Evolutionary conservation across 2,888 invertebrate genomes (phyloP).

Genomic region (Rhagium mordax): DNA sequence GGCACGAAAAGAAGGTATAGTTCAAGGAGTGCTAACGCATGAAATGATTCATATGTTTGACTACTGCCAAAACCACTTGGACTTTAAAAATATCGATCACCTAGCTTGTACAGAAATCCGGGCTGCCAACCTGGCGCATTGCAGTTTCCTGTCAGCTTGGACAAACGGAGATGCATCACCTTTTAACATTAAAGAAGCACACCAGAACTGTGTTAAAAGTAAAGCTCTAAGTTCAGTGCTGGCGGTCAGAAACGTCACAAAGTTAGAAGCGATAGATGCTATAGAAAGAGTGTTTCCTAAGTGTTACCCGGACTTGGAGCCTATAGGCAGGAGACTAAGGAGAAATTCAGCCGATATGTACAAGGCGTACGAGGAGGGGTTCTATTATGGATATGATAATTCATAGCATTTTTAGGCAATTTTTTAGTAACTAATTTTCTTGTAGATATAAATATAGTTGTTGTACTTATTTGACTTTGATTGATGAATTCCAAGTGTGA

Average conservation of each 20-base stretch:
- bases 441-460: background rate
- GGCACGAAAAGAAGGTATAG: slow-evolving; percentile 77
- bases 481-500: too few species aligned
- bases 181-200: slow-evolving; percentile 81
- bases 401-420: background rate
- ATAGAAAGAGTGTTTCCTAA: slow-evolving; percentile 91
- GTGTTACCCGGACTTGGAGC: slow-evolving; percentile 94
- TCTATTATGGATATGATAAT: slow-evolving; percentile 83
- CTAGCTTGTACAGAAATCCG: slow-evolving; percentile 96
- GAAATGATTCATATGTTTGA: slow-evolving; percentile 99
- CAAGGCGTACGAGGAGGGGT: slow-evolving; percentile 83
- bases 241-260: slow-evolving; percentile 83
- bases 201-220: slow-evolving; percentile 91
- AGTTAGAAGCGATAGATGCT: slow-evolving; percentile 80
- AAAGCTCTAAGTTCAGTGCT: slow-evolving; percentile 90
- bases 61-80: slow-evolving; percentile 89
- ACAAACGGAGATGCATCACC: slow-evolving; percentile 83
- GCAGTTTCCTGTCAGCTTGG: slow-evolving; percentile 88
- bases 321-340: slow-evolving; percentile 83
- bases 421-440: background rate
- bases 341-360: slow-evolving; percentile 84
- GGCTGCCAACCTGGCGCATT: slow-evolving; percentile 95
- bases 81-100: slow-evolving; percentile 92
- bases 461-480: background rate
- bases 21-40: slow-evolving; percentile 88